phyloP scores from a whole-genome alignment of 2,113 vertebrate species.

The Shinisaurus crocodilurus region DNA sequence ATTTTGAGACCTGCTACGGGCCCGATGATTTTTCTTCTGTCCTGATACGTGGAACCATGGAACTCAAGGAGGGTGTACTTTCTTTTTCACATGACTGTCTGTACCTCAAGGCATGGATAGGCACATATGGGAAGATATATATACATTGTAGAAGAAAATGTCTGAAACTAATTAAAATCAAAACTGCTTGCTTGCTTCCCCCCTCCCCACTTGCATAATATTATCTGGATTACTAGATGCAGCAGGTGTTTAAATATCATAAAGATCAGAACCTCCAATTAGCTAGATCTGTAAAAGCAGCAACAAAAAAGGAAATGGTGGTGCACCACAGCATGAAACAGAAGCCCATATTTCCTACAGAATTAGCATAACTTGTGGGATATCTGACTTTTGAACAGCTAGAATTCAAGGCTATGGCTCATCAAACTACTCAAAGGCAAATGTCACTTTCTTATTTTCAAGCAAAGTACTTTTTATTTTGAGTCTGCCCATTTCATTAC shows the following conservation, averaged over 20 bases:
- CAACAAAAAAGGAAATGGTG: slow-evolving; percentile 61
- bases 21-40: no score
- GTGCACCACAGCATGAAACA: slow-evolving; percentile 69
- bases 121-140: no score
- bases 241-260: slow-evolving; percentile 48
- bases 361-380: slow-evolving; percentile 58
- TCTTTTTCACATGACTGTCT: no score
- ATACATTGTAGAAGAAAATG: slow-evolving; percentile 34
- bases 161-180: slow-evolving; percentile 59
- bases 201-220: slow-evolving; percentile 53
- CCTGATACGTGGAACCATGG: no score
- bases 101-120: no score
- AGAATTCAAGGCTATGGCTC: slow-evolving; percentile 72
- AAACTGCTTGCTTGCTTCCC: slow-evolving; percentile 42
- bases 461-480: slow-evolving; percentile 32
- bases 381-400: slow-evolving; percentile 66
- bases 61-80: no score
- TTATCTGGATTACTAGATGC: slow-evolving; percentile 48
- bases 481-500: slow-evolving; percentile 24
- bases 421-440: slow-evolving; percentile 74
- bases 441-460: slow-evolving; percentile 24
- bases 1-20: no score
- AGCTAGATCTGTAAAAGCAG: slow-evolving; percentile 65
- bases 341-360: slow-evolving; percentile 68
- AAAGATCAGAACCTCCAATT: slow-evolving; percentile 57